Base-by-base conservation (phyloP, 2,888 invertebrate species). In the Scaptomyza polygonia region DNA sequence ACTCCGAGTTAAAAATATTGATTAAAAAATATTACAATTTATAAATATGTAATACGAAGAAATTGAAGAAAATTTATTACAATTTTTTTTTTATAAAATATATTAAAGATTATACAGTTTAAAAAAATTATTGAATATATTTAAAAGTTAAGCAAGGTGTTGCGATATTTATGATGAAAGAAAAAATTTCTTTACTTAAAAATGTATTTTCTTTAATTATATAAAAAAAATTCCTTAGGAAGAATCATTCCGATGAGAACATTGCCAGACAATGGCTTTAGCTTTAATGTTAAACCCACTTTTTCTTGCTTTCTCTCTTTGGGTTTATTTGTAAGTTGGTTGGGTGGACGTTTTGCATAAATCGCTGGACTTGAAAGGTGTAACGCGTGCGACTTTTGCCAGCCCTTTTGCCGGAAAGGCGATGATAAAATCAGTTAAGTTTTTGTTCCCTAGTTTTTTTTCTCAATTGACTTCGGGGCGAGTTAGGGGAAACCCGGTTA, bases 361-460 rank as follows among this genome's bases (percentile, higher is more conserved):
- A 71, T 85, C 56, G 65, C 40, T 51, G 25, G 27, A 58, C 58
- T 44, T 55, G 36, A 63, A 48, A 62, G 57, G 54, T 71, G 62
- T 53, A 47, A 59, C n/a, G 78, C 72, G 82, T 78, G 83, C 56
- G 83, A 85, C 68, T 82, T 82, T 75, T 69, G 63, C 74, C 58
- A 57, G 63, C 55, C 56, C 59, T 18, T 18, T 47, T 18, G n/a
- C 82, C 72, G 80, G 82, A 86, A 65, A 16, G 9, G 27, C 11
- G 30, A 47, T 63, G 80, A 80, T 86, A 70, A 67, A 79, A 80
- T 80, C 86, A 18, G 54, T 48, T 18, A 6, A 56, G 64, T 69
- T 77, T 84, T 76, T 57, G n/a, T 9, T 25, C 25, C 25, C 25
- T 25, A 56, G 64, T 69, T 77, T 84, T 76, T 57, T 8, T 9